Conservation (phyloP, 2,113 vertebrate genomes). For the Phrynosoma blainvillii region DNA sequence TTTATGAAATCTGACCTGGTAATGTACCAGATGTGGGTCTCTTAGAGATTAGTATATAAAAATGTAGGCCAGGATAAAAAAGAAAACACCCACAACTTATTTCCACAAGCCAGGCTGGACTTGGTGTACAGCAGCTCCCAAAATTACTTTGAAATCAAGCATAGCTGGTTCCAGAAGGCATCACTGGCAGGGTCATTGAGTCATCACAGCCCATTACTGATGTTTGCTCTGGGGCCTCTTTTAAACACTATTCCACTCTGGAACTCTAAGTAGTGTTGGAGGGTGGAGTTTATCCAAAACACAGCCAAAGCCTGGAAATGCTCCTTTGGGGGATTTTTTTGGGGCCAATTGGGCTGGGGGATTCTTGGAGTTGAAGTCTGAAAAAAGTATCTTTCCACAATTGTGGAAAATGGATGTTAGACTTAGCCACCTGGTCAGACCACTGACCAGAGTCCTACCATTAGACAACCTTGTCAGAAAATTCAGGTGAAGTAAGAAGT, state of each 20-base stretch:
- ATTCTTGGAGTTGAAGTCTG: background rate
- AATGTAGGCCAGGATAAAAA: background rate
- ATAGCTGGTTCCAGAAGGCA: background rate
- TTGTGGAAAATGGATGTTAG: background rate
- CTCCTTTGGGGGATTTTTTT: background rate
- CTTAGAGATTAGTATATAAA: slow-evolving; percentile 12
- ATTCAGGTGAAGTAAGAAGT: too few relatives aligned
- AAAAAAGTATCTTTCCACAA: background rate
- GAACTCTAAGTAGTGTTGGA: too few relatives aligned
- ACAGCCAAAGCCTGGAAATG: background rate
- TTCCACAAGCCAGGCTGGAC: too few relatives aligned
- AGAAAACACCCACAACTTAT: background rate
- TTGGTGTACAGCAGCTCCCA: background rate
- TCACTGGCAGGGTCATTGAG: background rate
- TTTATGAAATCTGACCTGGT: slow-evolving; percentile 53
- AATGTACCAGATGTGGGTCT: background rate
- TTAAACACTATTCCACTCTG: background rate
- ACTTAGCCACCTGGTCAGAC: background rate
- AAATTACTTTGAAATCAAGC: background rate
- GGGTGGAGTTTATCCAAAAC: background rate
- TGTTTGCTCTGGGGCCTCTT: background rate
- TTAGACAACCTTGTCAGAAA: background rate
- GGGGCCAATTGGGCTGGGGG: too few relatives aligned
- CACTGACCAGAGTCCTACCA: background rate
- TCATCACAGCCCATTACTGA: background rate